Base-by-base conservation (phyloP, 2,888 invertebrate genomes). In the Drosophila infuscata region DNA sequence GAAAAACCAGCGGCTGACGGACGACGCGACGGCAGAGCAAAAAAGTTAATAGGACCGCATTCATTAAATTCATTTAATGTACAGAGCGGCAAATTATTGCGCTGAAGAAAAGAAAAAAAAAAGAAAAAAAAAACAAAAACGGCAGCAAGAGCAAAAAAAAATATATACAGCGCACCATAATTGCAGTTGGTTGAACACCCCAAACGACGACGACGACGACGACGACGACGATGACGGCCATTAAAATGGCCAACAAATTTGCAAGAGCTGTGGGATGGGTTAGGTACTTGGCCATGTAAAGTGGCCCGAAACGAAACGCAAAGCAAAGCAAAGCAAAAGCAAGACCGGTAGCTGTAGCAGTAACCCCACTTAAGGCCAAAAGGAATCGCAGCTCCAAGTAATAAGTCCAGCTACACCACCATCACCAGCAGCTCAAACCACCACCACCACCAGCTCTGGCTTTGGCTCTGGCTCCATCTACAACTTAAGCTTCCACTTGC, bases 61-160 rank as follows among this genome's bases (percentile, higher is more conserved):
- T 91, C 92, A 91, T 92, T 92, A 91, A 91, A 91, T 91, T 86
- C 91, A 91, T 91, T 92, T 91, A 89, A 88, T 91, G 88, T 85
- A 88, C 88, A 89, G 82, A 79, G 86, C 85, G 85, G 85, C 84
- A 91, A 92, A 92, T 92, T 91, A 91, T 91, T 91, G 83, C 89
- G 82, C 84, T 85, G 81, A 83, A 82, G 78, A 75, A 83, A 86
- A 82, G 74, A 65, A 61, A 68, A 54, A 49, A 70, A 17, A 57
- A 63, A 54, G 0, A 25, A 30, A 58, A 58, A 66, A 49, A 64
- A 56, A 61, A 53, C 46, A 72, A 49, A 70, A 46, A 46, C 30
- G 49, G 29, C 49, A 51, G 49, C 49, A 30, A 51, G 30, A 51
- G 51, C 51, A 51, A 51, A 36, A 25, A 25, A 68, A 74, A 68